Base-by-base conservation (phyloP, 2,113 vertebrate species). In the Lipophrys pholis region DNA sequence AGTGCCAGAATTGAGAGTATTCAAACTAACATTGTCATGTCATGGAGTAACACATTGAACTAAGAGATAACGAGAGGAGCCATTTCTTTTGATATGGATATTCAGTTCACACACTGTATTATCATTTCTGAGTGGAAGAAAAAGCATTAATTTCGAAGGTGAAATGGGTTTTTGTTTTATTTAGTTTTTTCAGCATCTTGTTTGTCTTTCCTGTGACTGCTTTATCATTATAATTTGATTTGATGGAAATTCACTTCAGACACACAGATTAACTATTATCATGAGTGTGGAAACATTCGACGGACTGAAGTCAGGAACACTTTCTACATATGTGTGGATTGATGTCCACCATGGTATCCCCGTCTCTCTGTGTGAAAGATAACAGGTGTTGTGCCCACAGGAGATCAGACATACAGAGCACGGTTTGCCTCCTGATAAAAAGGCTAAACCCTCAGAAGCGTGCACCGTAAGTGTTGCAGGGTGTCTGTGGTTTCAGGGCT, bases 371-470 rank as follows among this genome's bases (percentile, higher is more conserved):
- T 30, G 21, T 30, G 21, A 30, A 30, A 30, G 21, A 30, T 30
- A 30, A 30, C 21, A 45, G 66, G 35, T 65, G 50, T 21, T n/a
- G 36, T 36, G 45, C 62, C 30, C 39, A 36, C n/a, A 10, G 69
- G 64, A 62, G 43, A 86, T 60, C 54, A 73, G 42, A 49, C 58
- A 60, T 41, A 62, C 11, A 16, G 53, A 50, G 60, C 38, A 6
- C 11, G 7, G 30, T 45, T 45, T 67, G 62, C 68, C 40, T 68
- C 21, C 48, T 51, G 62, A 76, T 73, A 38, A 57, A 74, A 73
- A 41, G 69, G 42, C 45, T 16, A 50, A 66, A 58, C 63, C 61
- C 64, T 82, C 63, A 72, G 64, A 76, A 50, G 5, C 14, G 9
- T 30, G 21, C 21, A 30, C 21, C 4, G 21, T 30, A 30, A 30